These are phyloP conservation scores for Theocolax elegans DNA, from an alignment of 1,140 invertebrate species.

Conservation along the genomic window DNA sequence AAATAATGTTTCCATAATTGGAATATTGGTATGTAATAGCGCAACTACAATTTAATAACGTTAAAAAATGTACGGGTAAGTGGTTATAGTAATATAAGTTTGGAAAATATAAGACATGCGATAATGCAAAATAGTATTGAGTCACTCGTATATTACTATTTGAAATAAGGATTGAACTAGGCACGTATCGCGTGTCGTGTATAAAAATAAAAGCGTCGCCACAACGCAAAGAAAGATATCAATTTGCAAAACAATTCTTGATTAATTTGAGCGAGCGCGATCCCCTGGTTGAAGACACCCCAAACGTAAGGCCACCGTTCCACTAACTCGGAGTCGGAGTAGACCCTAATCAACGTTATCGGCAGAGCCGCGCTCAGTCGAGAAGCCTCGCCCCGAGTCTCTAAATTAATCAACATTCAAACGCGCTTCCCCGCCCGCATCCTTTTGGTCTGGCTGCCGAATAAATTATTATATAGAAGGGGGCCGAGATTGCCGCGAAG, in stretches of 20 bases:
- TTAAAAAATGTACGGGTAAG: too few relatives aligned
- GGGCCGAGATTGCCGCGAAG: neutral
- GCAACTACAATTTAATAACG: too few relatives aligned
- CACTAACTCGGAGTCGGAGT: neutral
- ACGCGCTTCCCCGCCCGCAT: neutral
- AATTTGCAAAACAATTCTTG: conserved; percentile 26
- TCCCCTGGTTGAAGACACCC: neutral
- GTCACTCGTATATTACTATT: too few relatives aligned
- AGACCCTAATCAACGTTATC: conserved; percentile 16
- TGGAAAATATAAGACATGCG: too few relatives aligned
- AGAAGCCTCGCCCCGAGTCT: neutral
- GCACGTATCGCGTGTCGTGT: too few relatives aligned
- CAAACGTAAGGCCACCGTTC: neutral
- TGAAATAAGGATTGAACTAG: too few relatives aligned
- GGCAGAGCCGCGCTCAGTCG: neutral
- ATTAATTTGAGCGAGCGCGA: neutral
- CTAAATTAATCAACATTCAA: conserved; percentile 44
- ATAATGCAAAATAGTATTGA: too few relatives aligned
- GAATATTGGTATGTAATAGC: too few relatives aligned
- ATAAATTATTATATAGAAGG: conserved; percentile 34
- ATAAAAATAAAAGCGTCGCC: neutral
- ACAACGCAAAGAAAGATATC: conserved; percentile 5
- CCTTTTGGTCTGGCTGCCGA: conserved; percentile 7
- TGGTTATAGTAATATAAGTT: too few relatives aligned
- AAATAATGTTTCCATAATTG: too few relatives aligned